These are phyloP conservation scores for Addax nasomaculatus DNA, from an alignment of 2,113 vertebrate genomes.

Conservation along the genomic window DNA sequence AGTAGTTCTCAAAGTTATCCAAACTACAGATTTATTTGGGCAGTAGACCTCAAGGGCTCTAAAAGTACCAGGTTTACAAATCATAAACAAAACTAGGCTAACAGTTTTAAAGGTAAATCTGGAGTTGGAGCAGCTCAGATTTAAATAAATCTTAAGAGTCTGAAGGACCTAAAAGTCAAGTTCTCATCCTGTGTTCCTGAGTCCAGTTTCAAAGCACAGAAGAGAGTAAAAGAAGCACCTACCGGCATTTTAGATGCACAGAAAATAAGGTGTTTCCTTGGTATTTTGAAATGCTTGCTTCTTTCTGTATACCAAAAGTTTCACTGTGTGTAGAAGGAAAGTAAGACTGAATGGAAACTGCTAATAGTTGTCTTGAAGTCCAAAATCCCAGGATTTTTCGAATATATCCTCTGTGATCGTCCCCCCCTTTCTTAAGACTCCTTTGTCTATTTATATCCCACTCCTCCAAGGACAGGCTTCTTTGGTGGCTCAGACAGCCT, in stretches of 20 bases:
- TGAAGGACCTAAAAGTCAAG: constrained; percentile 1
- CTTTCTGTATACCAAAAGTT: not conserved
- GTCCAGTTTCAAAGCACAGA: not conserved
- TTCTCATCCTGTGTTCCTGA: not conserved
- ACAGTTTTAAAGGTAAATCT: constrained; percentile 27
- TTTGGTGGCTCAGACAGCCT: not conserved
- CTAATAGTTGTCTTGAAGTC: not conserved
- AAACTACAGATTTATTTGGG: not conserved
- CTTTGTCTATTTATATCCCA: not conserved
- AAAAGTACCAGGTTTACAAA: constrained; percentile 26
- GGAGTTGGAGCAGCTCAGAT: not conserved
- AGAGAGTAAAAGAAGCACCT: not conserved
- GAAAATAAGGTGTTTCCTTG: not conserved
- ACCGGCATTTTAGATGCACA: not conserved
- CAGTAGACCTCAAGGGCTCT: constrained; percentile 5
- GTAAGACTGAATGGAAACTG: not conserved
- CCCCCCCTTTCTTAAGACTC: not conserved
- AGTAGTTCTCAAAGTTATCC: not conserved
- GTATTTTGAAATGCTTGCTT: constrained; percentile 14
- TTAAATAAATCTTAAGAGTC: not conserved
- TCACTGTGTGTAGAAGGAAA: not conserved
- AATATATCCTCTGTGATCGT: not conserved
- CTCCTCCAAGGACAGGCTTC: not conserved
- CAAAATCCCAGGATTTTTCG: not conserved
- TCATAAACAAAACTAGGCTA: constrained; percentile 17